Evolutionary conservation across 2,797 vertebrate genomes (phyloP), one percentile per base, ranked within the genome.

Genomic region (Oreortyx pictus): DNA sequence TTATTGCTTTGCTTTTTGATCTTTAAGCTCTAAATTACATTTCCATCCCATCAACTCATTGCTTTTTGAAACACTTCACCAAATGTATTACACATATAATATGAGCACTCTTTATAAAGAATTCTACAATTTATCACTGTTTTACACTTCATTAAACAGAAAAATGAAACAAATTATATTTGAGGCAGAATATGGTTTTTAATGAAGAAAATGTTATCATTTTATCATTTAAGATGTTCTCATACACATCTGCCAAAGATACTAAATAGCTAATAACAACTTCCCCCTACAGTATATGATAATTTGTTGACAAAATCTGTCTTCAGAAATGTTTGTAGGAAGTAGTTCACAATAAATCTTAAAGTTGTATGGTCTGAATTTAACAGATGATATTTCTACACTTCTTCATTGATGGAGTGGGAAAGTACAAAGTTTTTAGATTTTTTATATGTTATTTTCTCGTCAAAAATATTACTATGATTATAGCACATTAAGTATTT

Each of bases 131-230:
- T 94, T 93, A 88, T 94, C 88, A 95, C 87, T 91, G 78, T 87
- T 94, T 88, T 70, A 93, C 76, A 89, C 90, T 95, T 94, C 94
- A 94, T 96, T 96, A 96, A 96, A 89, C 79, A 94, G 86, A 94
- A 95, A 95, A 96, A 95, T 94, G 70, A 89, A 95, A 91, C 92
- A 89, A 94, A 94, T 92, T 92, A 85, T 94, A 89, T 74, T 94
- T 80, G 66, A 92, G 73, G 79, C 41, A 91, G 82, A 93, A 83
- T 96, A 90, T 67, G 52, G 29, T 76, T 94, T 78, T 90, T 91
- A 96, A 93, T 71, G 80, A 15, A 31, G 82, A 83, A 78, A 89
- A 70, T 92, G 92, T 94, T 92, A 86, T 41, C 39, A 41, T 88
- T 80, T 80, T 76, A 66, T 67, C 9, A 52, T 93, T 93, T 90